Evolutionary conservation across 2,888 invertebrate genomes (phyloP).

Genomic region (Buathra laborator): DNA sequence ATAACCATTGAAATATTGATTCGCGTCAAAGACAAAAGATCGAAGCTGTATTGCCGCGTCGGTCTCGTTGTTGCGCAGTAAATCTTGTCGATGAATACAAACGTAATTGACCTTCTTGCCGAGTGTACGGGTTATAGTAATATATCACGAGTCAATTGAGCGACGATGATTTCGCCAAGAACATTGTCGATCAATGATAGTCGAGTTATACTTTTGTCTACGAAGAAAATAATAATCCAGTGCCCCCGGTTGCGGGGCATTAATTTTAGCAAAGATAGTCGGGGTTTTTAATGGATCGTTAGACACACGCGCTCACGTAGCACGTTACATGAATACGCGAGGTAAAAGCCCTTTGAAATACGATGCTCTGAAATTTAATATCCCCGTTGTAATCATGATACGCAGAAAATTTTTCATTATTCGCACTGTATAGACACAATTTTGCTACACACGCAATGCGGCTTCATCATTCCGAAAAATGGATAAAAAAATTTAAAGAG

Average conservation of each 20-base stretch:
- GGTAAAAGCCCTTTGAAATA: conserved; percentile 46
- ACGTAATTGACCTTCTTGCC: conserved; percentile 52
- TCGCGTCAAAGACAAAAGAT: neutral
- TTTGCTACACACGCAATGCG: neutral
- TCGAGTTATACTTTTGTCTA: neutral
- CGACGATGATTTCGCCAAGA: conserved; percentile 52
- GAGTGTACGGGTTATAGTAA: neutral
- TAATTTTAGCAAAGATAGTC: conserved; percentile 23
- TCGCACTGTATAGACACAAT: neutral
- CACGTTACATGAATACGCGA: conserved; percentile 9
- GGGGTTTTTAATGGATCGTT: conserved; percentile 49
- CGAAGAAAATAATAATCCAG: neutral
- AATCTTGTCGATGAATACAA: conserved; percentile 20
- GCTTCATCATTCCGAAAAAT: neutral
- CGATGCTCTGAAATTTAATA: conserved; percentile 58
- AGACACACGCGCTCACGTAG: conserved; percentile 15
- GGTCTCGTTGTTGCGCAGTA: conserved; percentile 31
- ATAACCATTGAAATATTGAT: conserved; percentile 9
- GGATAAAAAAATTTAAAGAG: neutral
- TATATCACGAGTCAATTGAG: conserved; percentile 53
- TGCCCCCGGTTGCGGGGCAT: conserved; percentile 17
- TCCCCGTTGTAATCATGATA: conserved; percentile 57
- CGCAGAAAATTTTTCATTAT: conserved; percentile 24
- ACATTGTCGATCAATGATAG: conserved; percentile 32
- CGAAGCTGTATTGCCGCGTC: neutral